Percentiles rank a stretch among this genome's conserved stretches.
phyloP scores from a whole-genome alignment of 2,797 vertebrate species.

The Pipistrellus kuhlii region DNA sequence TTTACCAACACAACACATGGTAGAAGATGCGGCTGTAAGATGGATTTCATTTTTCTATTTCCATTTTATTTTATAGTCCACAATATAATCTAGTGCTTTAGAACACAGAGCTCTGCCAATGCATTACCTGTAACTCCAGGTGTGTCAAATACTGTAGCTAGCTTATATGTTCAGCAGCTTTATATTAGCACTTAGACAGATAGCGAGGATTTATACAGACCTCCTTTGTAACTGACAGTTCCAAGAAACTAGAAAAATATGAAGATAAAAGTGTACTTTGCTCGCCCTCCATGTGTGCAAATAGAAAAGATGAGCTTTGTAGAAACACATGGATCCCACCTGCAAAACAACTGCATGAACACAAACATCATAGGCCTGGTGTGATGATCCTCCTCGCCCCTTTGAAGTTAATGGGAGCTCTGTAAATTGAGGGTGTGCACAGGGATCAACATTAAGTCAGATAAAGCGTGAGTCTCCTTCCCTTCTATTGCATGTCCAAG shows the following conservation, averaged over 20 bases:
- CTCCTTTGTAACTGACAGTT: slow-evolving; percentile 50
- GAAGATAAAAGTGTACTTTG: slow-evolving; percentile 59
- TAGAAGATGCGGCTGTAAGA: not conserved
- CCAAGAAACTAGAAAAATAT: slow-evolving; percentile 64
- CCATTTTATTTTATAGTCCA: not conserved
- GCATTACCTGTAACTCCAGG: not conserved
- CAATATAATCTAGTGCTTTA: slow-evolving; percentile 39
- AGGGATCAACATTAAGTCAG: slow-evolving; percentile 53
- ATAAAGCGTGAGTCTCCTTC: slow-evolving; percentile 38
- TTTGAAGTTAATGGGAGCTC: slow-evolving; percentile 68
- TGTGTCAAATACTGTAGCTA: not conserved
- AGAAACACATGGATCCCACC: slow-evolving; percentile 70
- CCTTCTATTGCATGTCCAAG: not conserved
- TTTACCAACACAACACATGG: not conserved
- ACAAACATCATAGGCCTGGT: slow-evolving; percentile 53
- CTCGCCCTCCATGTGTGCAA: slow-evolving; percentile 54
- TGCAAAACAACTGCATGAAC: slow-evolving; percentile 55
- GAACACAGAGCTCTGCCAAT: not conserved
- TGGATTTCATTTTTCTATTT: not conserved
- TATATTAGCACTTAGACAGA: slow-evolving; percentile 47
- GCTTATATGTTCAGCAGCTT: slow-evolving; percentile 43
- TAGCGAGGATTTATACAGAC: slow-evolving; percentile 38
- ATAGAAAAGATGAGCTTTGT: slow-evolving; percentile 56
- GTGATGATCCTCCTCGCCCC: slow-evolving; percentile 44
- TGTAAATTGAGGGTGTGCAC: slow-evolving; percentile 60